Evolutionary conservation across 2,113 vertebrate species (phyloP), one percentile per base, ranked within the genome.

Genomic region (Rhynchopsitta pachyrhyncha): DNA sequence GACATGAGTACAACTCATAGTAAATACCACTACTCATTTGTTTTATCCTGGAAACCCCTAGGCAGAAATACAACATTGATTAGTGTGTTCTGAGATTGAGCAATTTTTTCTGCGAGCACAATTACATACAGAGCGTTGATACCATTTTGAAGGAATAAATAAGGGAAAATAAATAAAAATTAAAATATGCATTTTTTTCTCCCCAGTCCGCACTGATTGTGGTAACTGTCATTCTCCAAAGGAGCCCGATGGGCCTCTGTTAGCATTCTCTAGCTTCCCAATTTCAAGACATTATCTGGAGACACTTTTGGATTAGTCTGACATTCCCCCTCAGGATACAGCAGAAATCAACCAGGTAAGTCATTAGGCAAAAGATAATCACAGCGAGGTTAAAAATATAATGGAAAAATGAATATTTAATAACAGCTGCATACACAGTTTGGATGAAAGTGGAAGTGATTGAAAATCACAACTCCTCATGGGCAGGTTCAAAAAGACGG

Each of bases 331-430:
- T 80, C 89, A 90, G 89, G 59, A 82, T 63, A 87, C 7, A 89
- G 60, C 86, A 70, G 74, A 94, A 91, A 92, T 59, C 90, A 87
- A 76, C 74, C 82, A 94, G 77, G 62, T 95, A 90, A 70, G 83
- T 75, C 92, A 94, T 84, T 15, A 82, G 75, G 90, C 86, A 86
- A 92, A 77, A 80, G 42, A 84, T 91, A 88, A 95, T 96, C 76
- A 91, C 33, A 73, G 47, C 3, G 15, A 95, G 62, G 92, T 93
- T 96, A 94, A 94, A 97, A 96, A 96, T 93, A 96, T 93, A 94
- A 94, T 89, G 74, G 77, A 49, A 91, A 95, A 96, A 93, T 82
- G 52, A 95, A 86, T 95, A 95, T 96, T 93, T 96, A 42, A 96
- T 79, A 96, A 84, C 80, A 91, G 90, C 80, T 94, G 90, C 94